A percentile compares a stretch with the other conserved stretches of the same genome.
These are phyloP conservation scores for Heptranchias perlo DNA, from an alignment of 2,113 vertebrate genomes.

Conservation along the genomic window DNA sequence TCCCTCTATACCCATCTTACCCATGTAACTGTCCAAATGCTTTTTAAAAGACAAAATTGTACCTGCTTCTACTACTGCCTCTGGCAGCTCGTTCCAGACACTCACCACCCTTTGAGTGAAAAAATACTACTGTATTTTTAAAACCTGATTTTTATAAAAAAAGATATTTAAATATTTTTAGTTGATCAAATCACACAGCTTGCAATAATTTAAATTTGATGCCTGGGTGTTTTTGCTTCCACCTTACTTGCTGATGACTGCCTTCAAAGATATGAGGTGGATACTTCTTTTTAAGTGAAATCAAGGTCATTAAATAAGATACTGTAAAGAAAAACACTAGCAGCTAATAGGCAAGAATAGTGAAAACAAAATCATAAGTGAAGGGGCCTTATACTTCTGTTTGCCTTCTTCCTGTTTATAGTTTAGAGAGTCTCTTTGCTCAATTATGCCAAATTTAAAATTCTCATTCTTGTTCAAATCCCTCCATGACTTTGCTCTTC, in stretches of 20 bases:
- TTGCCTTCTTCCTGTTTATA: background rate
- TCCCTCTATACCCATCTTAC: too few relatives aligned
- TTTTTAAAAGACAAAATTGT: too few relatives aligned
- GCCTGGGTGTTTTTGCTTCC: background rate
- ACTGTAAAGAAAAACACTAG: background rate
- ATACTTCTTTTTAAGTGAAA: background rate
- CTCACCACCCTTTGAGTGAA: too few relatives aligned
- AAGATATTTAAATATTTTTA: background rate
- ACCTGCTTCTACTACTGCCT: too few relatives aligned
- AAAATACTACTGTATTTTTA: background rate
- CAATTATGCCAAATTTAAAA: background rate
- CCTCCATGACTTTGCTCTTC: background rate
- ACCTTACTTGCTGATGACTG: background rate
- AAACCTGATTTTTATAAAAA: background rate
- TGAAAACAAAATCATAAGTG: background rate
- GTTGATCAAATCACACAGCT: background rate
- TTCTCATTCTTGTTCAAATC: background rate
- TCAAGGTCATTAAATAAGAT: background rate
- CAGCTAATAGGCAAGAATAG: background rate
- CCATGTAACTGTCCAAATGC: too few relatives aligned
- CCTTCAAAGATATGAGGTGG: background rate
- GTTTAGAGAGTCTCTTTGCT: background rate
- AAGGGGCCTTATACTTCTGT: background rate
- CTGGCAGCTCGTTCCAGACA: too few relatives aligned
- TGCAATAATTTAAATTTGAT: background rate